Evolutionary conservation across 2,113 vertebrate species (phyloP).

Genomic region (Fregata magnificens): DNA sequence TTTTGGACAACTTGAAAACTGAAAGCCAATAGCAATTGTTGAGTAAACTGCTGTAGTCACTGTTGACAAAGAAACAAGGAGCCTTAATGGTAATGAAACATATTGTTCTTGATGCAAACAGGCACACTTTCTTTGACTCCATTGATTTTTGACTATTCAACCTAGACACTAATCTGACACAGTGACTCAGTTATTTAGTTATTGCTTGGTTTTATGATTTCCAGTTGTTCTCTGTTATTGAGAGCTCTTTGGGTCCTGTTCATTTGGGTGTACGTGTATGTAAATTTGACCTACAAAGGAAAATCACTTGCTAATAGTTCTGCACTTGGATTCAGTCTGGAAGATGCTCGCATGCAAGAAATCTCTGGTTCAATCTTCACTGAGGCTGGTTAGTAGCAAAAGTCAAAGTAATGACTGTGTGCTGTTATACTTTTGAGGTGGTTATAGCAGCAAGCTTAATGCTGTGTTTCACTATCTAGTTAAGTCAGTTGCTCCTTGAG

Average conservation of each 20-base stretch:
- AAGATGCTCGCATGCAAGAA: not conserved
- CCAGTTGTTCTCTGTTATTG: not conserved
- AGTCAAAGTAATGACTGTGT: not conserved
- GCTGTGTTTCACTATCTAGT: not conserved
- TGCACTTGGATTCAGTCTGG: not conserved
- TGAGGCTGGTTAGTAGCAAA: not conserved
- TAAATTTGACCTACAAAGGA: not conserved
- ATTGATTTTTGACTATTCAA: not conserved
- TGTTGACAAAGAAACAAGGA: not conserved
- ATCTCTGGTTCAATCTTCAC: not conserved
- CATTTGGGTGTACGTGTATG: accelerated
- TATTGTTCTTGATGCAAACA: not conserved
- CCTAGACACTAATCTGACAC: not conserved
- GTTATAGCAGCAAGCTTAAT: not conserved
- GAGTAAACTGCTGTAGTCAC: not conserved
- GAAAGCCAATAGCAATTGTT: not conserved
- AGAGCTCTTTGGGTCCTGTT: not conserved
- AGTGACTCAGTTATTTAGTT: not conserved
- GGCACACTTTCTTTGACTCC: not conserved
- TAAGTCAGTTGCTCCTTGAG: not conserved
- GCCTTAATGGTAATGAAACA: not conserved
- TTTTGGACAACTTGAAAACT: not conserved
- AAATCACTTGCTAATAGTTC: not conserved
- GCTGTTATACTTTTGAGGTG: not conserved
- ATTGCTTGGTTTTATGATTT: not conserved